Evolutionary conservation across 2,797 vertebrate genomes (phyloP), one percentile per base, ranked within the genome.

Genomic region (Chaetodon trifasciatus): DNA sequence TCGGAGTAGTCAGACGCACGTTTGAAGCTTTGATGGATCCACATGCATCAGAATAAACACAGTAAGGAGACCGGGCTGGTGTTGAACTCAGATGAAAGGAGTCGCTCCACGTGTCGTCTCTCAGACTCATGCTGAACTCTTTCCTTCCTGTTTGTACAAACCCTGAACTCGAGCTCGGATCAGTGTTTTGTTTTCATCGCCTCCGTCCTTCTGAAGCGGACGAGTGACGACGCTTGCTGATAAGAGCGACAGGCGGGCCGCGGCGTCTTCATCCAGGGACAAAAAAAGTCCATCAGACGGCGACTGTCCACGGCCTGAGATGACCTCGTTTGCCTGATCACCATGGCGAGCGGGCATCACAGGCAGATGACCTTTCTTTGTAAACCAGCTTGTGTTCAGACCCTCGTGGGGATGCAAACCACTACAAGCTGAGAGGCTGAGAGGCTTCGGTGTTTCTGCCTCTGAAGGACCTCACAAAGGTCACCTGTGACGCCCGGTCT

Each of bases 401-500:
- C 19, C n/a, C 23, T 21, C n/a, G 16, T 17, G 17, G 2, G 6
- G 47, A 12, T 1, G 28, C 12, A 2, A 32, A 21, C 17, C 9
- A 15, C 52, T 16, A 16, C 11, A 35, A 70, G 32, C 23, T 5
- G 15, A 32, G 56, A 58, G 44, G 56, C 23, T 49, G 3, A 6
- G 12, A 70, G 24, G 12, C 5, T 61, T 50, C 8, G 5, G n/a
- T 23, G 5, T 12, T 55, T 42, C 11, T 52, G 32, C 66, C n/a
- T 68, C 50, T 42, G 49, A 40, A 55, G 4, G 42, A 39, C 16
- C 4, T 6, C 1, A 2, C 11, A 16, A 65, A 28, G 46, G 66
- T 46, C 28, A 6, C 24, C n/a, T 37, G 53, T 75, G 66, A 70
- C 37, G 17, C n/a, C 67, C 64, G 52, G 16, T 56, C 17, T 49